Conservation (phyloP, 2,888 invertebrate genomes). For the Mantis religiosa region DNA sequence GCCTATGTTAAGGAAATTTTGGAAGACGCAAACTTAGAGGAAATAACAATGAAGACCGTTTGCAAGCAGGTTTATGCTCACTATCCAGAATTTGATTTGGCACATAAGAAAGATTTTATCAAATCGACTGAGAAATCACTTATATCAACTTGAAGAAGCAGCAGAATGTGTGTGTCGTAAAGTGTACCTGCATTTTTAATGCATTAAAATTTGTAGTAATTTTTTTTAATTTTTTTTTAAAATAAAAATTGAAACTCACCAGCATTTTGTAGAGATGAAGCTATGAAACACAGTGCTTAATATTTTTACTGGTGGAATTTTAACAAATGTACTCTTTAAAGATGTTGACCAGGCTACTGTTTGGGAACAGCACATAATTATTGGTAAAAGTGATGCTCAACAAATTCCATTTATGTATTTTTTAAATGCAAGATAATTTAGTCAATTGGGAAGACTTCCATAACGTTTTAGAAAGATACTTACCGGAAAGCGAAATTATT, state of each 20-base stretch:
- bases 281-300: neutral
- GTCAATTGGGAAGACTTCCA: too few relatives aligned
- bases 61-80: conserved; percentile 86
- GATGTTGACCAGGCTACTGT: neutral
- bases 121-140: conserved; percentile 82
- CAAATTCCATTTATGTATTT: neutral
- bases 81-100: conserved; percentile 82
- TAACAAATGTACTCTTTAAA: neutral
- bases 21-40: conserved; percentile 82
- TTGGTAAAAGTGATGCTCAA: neutral
- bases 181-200: conserved; percentile 13
- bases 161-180: neutral
- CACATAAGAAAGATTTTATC: conserved; percentile 86
- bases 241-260: conserved; percentile 1
- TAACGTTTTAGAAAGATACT: too few relatives aligned
- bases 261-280: neutral
- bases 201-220: neutral
- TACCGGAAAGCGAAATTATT: too few relatives aligned
- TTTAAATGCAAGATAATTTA: neutral
- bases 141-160: conserved; percentile 46
- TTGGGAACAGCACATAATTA: neutral
- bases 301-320: conserved; percentile 7
- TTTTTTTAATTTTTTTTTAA: neutral
- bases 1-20: conserved; percentile 80
- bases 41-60: conserved; percentile 90